phyloP scores from a whole-genome alignment of 2,888 invertebrate genomes.

The Conops quadrifasciatus region DNA sequence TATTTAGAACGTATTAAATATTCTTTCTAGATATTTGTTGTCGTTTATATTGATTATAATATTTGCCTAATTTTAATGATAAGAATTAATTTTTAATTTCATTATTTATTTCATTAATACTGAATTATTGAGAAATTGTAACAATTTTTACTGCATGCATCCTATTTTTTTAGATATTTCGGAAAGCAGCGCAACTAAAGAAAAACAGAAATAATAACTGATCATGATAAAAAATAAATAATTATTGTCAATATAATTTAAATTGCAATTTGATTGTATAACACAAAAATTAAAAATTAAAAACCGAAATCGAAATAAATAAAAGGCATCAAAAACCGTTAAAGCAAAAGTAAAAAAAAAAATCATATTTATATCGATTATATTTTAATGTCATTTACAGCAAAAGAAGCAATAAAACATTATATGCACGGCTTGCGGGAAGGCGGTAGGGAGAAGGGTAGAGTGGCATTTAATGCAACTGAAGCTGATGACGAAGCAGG shows the following conservation, averaged over 20 bases:
- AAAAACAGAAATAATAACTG: not conserved
- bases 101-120: not conserved
- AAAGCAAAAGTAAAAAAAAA: not conserved
- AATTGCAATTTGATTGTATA: conserved; percentile 11
- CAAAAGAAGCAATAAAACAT: not conserved
- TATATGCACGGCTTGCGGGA: not conserved
- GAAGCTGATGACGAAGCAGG: conserved; percentile 1
- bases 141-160: conserved; percentile 13
- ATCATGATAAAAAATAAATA: conserved; percentile 1
- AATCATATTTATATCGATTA: not conserved
- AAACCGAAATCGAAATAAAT: not conserved
- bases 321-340: not conserved
- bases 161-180: conserved; percentile 21
- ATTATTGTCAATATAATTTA: conserved; percentile 3
- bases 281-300: conserved; percentile 3
- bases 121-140: not conserved
- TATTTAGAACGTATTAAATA: no score
- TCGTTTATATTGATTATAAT: not conserved
- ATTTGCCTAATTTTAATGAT: not conserved
- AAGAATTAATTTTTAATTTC: not conserved
- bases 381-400: not conserved
- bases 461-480: conserved; percentile 3
- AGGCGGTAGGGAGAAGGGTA: not conserved
- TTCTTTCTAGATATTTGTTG: no score
- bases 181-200: conserved; percentile 22